Conservation (phyloP, 2,797 vertebrate genomes). For the Ptychobarbus kaznakovi region DNA sequence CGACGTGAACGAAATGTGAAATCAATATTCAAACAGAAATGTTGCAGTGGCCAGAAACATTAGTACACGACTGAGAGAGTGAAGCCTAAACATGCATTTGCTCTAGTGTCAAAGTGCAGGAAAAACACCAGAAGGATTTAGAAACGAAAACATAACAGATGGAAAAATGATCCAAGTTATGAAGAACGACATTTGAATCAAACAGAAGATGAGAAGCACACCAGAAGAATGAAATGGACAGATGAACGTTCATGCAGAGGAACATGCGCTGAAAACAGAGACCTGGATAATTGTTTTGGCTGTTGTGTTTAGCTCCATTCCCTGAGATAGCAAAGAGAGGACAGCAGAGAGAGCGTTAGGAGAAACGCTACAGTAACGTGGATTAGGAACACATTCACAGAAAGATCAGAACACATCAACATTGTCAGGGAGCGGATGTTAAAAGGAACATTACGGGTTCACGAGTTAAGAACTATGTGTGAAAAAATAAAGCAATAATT, state of each 20-base stretch:
- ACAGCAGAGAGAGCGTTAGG: constrained; percentile 66
- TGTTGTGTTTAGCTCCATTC: constrained; percentile 74
- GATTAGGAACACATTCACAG: neutral
- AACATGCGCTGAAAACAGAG: constrained; percentile 65
- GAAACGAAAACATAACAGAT: constrained; percentile 2
- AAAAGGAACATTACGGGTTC: neutral
- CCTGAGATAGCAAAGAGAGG: constrained; percentile 70
- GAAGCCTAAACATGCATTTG: constrained; percentile 12
- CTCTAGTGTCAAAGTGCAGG: constrained; percentile 4
- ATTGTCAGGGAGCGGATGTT: neutral
- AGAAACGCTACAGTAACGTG: constrained; percentile 33
- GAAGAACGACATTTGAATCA: neutral
- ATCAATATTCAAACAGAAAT: constrained; percentile 36
- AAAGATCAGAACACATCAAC: neutral
- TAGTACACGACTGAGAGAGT: neutral
- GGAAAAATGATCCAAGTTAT: neutral
- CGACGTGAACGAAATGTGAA: constrained; percentile 31
- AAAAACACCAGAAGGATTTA: neutral
- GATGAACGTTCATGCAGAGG: constrained; percentile 58
- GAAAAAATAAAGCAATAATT: neutral
- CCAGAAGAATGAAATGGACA: constrained; percentile 31
- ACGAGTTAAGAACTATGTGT: neutral
- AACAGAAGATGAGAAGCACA: constrained; percentile 11
- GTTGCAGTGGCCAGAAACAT: neutral
- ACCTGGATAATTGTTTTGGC: constrained; percentile 80